phyloP scores from a whole-genome alignment of 2,113 vertebrate genomes.

The Prinia subflava region DNA sequence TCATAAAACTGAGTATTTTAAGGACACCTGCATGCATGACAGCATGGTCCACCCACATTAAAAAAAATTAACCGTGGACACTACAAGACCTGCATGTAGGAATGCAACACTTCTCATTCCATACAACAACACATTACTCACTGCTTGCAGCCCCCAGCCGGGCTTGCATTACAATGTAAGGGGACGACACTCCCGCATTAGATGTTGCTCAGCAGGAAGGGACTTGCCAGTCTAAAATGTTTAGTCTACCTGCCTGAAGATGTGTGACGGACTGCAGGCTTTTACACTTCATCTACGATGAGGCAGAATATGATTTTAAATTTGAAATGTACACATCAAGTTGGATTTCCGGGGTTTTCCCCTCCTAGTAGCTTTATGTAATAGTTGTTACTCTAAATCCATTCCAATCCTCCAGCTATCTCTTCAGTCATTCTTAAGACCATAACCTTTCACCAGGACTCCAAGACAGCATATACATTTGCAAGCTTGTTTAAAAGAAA shows the following conservation, averaged over 20 bases:
- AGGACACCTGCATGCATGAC: not conserved
- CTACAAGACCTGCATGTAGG: not conserved
- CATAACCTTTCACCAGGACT: not conserved
- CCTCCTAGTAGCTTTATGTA: not conserved
- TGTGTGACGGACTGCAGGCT: not conserved
- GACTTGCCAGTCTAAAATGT: not conserved
- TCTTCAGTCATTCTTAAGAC: not conserved
- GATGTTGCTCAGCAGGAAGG: not conserved
- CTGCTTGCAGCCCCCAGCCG: not conserved
- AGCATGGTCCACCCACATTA: no score
- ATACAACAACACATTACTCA: not conserved
- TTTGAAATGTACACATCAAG: not conserved
- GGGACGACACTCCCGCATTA: not conserved
- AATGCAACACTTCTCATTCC: not conserved
- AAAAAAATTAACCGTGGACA: not conserved
- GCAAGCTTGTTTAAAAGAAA: not conserved
- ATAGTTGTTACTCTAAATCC: not conserved
- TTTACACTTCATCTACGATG: not conserved
- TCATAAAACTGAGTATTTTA: not conserved
- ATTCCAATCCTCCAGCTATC: not conserved
- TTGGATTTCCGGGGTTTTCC: not conserved
- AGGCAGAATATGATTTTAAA: not conserved
- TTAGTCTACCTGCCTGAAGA: conserved; percentile 29
- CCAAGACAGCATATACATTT: not conserved
- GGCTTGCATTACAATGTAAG: not conserved